Conservation (phyloP, 92 coral and sea anemone species). For the Pocillopora meandrina region DNA sequence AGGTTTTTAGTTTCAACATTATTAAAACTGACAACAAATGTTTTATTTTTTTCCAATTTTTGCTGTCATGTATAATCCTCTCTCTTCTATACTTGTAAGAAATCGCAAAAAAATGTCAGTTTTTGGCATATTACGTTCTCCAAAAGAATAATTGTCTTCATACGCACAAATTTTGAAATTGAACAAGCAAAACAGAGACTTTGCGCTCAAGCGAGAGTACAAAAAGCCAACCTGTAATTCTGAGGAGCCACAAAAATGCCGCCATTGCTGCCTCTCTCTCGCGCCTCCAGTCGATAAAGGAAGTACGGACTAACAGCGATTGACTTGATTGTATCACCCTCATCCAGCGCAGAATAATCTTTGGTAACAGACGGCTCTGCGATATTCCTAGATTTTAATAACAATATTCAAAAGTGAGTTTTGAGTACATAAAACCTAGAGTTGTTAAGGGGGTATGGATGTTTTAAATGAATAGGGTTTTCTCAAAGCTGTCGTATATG, state of each 20-base stretch:
- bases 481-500: too few relatives aligned
- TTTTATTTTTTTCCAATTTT: too few relatives aligned
- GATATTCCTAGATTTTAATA: conserved; percentile 56
- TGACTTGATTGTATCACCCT: conserved; percentile 85
- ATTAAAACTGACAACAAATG: background rate
- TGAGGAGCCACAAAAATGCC: conserved; percentile 97
- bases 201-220: background rate
- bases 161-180: too few relatives aligned
- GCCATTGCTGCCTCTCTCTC: conserved; percentile 83
- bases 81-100: too few relatives aligned
- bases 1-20: background rate
- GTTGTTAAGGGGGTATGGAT: too few relatives aligned
- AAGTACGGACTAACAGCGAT: conserved; percentile 77
- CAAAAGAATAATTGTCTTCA: too few relatives aligned
- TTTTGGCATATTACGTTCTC: too few relatives aligned
- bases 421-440: too few relatives aligned
- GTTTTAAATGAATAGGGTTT: too few relatives aligned
- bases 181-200: background rate
- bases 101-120: too few relatives aligned
- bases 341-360: conserved; percentile 84
- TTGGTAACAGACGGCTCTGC: conserved; percentile 80
- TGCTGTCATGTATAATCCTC: too few relatives aligned
- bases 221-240: conserved; percentile 70
- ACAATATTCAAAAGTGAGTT: background rate
- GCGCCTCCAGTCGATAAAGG: conserved; percentile 85